Evolutionary conservation across 2,113 vertebrate species (phyloP).

Genomic region (Gallinago jamesoni): DNA sequence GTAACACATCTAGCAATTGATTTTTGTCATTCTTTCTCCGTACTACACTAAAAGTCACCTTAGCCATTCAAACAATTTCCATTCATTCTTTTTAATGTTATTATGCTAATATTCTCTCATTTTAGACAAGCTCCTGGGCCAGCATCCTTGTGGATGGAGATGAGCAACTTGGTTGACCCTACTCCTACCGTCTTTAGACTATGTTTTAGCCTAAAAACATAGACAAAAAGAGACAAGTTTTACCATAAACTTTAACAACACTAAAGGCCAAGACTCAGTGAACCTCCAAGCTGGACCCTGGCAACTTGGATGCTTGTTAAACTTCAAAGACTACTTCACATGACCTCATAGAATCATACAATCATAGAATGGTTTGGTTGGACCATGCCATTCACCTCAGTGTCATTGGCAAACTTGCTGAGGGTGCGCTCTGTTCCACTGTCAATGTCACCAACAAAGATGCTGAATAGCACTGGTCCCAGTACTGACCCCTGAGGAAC

Average conservation of each 20-base stretch:
- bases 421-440: too few species aligned
- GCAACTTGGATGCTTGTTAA: background rate
- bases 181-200: background rate
- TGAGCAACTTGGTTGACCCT: background rate
- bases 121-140: background rate
- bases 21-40: background rate
- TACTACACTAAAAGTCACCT: background rate
- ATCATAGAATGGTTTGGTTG: too few species aligned
- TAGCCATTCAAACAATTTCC: background rate
- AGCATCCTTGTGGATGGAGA: rapidly evolving
- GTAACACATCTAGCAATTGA: background rate
- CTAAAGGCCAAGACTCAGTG: background rate
- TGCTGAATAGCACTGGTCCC: too few species aligned
- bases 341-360: background rate
- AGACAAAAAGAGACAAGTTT: background rate
- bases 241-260: background rate
- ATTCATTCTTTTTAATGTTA: background rate
- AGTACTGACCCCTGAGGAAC: too few species aligned
- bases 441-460: too few species aligned
- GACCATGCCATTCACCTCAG: too few species aligned
- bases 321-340: background rate
- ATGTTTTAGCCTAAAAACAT: too few species aligned
- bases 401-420: too few species aligned
- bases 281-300: background rate
- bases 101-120: background rate